Base-by-base conservation (phyloP, 2,888 invertebrate genomes). In the Venusia cambrica region DNA sequence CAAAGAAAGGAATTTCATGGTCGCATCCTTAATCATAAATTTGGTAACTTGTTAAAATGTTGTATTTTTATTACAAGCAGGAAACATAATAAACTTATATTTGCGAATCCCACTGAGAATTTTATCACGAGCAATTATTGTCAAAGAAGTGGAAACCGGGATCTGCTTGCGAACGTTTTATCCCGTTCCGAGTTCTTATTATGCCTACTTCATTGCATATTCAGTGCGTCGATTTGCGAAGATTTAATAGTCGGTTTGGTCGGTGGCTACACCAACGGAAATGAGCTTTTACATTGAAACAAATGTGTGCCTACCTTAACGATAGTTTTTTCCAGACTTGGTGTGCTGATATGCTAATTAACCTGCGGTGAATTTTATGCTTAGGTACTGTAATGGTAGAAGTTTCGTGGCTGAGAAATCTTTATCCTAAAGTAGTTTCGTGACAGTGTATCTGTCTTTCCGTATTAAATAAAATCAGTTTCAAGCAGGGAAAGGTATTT, bases 281-380 rank as follows among this genome's bases (percentile, higher is more conserved):
- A 73, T 74, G 56, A 72, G 72, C 77, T 76, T 74, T 72, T 68
- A 73, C n/a, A 70, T 65, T 55, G 54, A 65, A 69, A 64, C 54
- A 50, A 51, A 49, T 32, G 26, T 39, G 43, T 55, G 57, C 64
- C 70, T 62, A 63, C 65, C 61, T 61, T 62, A 50, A 38, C 45
- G 55, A 45, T 39, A 36, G 50, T 62, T 62, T 63, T 62, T 17
- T 36, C 11, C 5, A 10, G n/a, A n/a, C n/a, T n/a, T n/a, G n/a
- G n/a, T n/a, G n/a, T n/a, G n/a, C n/a, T n/a, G n/a, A n/a, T n/a
- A n/a, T n/a, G n/a, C n/a, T n/a, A n/a, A n/a, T n/a, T n/a, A n/a
- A n/a, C n/a, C n/a, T n/a, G n/a, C n/a, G n/a, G n/a, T n/a, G n/a
- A n/a, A n/a, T n/a, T n/a, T n/a, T n/a, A n/a, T n/a, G n/a, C n/a